Conservation (phyloP, 2,888 invertebrate genomes). For the Lordiphosa fenestrarum region DNA sequence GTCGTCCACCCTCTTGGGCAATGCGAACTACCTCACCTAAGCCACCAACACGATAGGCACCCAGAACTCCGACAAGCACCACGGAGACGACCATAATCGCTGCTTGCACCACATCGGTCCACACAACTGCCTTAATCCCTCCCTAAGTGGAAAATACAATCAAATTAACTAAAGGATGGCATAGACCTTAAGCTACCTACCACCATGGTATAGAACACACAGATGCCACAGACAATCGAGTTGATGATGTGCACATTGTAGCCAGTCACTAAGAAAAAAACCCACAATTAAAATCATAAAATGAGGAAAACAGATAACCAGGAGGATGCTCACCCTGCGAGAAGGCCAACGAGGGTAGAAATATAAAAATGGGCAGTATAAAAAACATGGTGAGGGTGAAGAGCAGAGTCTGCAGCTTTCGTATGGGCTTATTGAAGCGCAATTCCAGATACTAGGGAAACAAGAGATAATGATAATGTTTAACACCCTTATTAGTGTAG, state of each 20-base stretch:
- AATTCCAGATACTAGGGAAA: constrained; percentile 75
- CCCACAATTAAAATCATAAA: not conserved
- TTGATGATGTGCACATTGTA: constrained; percentile 82
- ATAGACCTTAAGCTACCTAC: too few species aligned
- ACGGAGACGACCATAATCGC: constrained; percentile 79
- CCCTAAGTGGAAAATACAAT: constrained; percentile 74
- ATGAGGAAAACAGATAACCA: accelerated
- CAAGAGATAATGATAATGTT: not conserved
- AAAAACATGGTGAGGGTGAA: constrained; percentile 69
- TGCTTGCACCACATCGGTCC: constrained; percentile 82
- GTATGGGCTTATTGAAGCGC: constrained; percentile 72
- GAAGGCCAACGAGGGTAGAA: constrained; percentile 77
- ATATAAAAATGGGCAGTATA: constrained; percentile 77
- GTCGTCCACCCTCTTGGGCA: constrained; percentile 77
- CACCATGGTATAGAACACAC: constrained; percentile 83
- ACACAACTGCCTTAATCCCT: constrained; percentile 82
- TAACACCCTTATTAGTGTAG: not conserved
- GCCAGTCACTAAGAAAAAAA: constrained; percentile 81
- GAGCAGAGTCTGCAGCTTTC: constrained; percentile 68
- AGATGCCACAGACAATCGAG: constrained; percentile 81
- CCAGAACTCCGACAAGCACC: constrained; percentile 78
- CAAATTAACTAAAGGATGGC: too few species aligned
- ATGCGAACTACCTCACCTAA: constrained; percentile 75
- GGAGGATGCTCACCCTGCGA: constrained; percentile 70
- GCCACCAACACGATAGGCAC: constrained; percentile 79